Percentiles rank a stretch among this genome's conserved stretches.
These are phyloP conservation scores for Myotis daubentonii DNA, from an alignment of 2,797 vertebrate genomes.

Conservation along the genomic window DNA sequence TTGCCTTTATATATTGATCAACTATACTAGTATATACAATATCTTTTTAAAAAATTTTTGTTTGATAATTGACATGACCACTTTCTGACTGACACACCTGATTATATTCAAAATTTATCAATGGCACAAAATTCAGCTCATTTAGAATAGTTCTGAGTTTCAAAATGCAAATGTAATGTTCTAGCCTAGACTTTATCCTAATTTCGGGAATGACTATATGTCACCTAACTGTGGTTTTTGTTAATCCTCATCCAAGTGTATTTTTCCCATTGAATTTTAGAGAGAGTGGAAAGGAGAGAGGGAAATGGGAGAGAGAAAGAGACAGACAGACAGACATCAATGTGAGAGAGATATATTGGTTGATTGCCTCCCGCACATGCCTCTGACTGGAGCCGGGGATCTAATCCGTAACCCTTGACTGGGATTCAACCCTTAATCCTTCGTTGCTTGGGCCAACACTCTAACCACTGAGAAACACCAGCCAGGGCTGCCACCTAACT, in stretches of 20 bases:
- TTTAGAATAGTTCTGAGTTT: constrained; percentile 41
- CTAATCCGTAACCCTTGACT: no score
- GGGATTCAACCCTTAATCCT: no score
- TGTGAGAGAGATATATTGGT: no score
- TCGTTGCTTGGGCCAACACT: no score
- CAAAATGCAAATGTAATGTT: background rate
- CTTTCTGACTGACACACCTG: background rate
- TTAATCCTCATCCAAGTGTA: no score
- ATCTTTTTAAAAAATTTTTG: background rate
- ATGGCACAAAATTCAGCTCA: background rate
- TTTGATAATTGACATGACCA: background rate
- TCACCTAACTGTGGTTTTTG: background rate
- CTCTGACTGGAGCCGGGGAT: no score
- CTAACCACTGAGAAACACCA: no score
- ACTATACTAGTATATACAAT: background rate
- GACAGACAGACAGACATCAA: no score
- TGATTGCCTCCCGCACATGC: no score
- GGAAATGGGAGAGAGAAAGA: no score
- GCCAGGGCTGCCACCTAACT: background rate
- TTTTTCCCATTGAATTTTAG: no score
- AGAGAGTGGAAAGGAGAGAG: no score
- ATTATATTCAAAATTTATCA: constrained; percentile 25
- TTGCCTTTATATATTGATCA: background rate
- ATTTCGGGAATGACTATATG: background rate
- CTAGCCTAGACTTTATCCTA: background rate